phyloP scores from a whole-genome alignment of 1,140 invertebrate genomes.

The Zophobas morio region DNA sequence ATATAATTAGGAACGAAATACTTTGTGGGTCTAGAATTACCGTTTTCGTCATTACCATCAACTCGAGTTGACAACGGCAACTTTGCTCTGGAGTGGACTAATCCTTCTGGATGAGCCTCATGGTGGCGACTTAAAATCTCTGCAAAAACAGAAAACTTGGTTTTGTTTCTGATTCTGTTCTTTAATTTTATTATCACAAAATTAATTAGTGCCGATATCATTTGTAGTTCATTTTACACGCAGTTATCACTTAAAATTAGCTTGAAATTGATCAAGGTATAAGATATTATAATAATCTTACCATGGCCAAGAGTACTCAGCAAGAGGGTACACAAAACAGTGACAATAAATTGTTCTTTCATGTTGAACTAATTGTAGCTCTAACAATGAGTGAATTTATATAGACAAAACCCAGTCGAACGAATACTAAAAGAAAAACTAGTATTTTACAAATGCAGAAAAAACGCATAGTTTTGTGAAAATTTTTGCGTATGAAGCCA shows the following conservation, averaged over 20 bases:
- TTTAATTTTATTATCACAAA: too few species aligned
- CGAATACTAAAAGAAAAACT: background rate
- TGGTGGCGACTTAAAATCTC: constrained; percentile 17
- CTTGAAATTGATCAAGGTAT: background rate
- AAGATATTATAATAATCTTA: background rate
- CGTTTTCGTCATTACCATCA: background rate
- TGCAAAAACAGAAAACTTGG: background rate
- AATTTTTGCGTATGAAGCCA: background rate
- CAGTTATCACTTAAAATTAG: too few species aligned
- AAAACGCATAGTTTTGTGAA: background rate
- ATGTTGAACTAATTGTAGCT: background rate
- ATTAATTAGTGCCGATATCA: background rate
- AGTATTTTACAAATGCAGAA: background rate
- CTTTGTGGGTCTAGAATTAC: too few species aligned
- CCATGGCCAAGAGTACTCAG: constrained; percentile 12
- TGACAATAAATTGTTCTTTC: constrained; percentile 1
- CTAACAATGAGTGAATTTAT: background rate
- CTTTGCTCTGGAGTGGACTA: background rate
- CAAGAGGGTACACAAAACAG: constrained; percentile 8
- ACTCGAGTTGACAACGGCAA: too few species aligned
- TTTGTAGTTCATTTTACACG: too few species aligned
- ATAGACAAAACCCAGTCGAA: background rate
- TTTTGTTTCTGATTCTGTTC: too few species aligned
- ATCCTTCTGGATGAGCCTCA: background rate
- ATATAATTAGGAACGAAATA: too few species aligned